A percentile compares a stretch with the other conserved stretches of the same genome.
phyloP scores from a whole-genome alignment of 2,797 vertebrate genomes.

The Champsocephalus esox region DNA sequence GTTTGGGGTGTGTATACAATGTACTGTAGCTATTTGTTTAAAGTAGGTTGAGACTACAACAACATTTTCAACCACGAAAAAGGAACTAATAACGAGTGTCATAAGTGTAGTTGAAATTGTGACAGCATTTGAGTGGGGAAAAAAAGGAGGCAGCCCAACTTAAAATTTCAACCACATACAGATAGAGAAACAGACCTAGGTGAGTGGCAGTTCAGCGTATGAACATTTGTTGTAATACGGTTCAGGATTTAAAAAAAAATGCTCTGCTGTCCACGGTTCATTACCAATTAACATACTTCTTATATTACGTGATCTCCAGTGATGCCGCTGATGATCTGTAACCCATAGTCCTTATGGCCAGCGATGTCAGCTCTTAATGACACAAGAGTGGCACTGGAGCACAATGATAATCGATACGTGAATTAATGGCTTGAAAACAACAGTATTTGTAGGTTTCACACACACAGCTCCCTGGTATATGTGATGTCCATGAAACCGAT shows the following conservation, averaged over 20 bases:
- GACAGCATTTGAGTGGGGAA: background rate
- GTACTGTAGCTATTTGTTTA: too few species aligned
- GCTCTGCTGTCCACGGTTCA: slow-evolving; percentile 33
- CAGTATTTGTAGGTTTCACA: slow-evolving; percentile 41
- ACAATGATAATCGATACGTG: slow-evolving; percentile 57
- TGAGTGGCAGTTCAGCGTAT: slow-evolving; percentile 10
- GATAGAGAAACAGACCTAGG: background rate
- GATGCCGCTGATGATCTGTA: slow-evolving; percentile 52
- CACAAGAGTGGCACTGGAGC: slow-evolving; percentile 50
- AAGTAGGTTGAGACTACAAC: background rate
- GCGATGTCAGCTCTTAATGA: slow-evolving; percentile 51
- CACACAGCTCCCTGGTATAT: slow-evolving; percentile 21
- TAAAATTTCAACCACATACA: background rate
- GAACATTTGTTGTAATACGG: background rate
- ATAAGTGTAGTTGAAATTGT: too few species aligned
- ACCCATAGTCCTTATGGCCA: slow-evolving; percentile 50
- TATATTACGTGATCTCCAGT: slow-evolving; percentile 53
- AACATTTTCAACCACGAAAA: background rate
- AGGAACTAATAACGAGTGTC: background rate
- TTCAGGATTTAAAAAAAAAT: slow-evolving; percentile 23
- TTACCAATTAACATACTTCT: slow-evolving; percentile 53
- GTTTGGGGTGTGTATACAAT: too few species aligned
- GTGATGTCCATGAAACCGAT: slow-evolving; percentile 31
- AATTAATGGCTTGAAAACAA: slow-evolving; percentile 64
- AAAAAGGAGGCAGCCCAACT: background rate